phyloP scores from a whole-genome alignment of 1,140 invertebrate genomes.

The Tetramorium alpestre region DNA sequence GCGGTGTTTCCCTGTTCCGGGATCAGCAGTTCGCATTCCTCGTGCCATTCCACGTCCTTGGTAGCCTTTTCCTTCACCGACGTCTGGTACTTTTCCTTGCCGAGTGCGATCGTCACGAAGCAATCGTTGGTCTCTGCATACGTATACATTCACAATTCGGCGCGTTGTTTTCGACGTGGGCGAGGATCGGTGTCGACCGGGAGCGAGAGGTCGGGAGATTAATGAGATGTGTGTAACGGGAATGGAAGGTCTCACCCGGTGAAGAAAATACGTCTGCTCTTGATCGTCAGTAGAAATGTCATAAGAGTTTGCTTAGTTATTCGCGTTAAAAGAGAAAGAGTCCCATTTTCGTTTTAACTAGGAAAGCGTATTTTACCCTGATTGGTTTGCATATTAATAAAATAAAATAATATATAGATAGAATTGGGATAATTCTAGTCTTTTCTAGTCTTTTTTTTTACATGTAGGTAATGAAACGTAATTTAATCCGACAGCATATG shows the following conservation, averaged over 20 bases:
- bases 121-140: constrained; percentile 93
- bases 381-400: background rate
- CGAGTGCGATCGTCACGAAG: constrained; percentile 97
- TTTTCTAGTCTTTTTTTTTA: background rate
- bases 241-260: constrained; percentile 47
- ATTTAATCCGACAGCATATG: constrained; percentile 15
- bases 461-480: background rate
- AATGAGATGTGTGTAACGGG: constrained; percentile 44
- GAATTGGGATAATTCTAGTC: background rate
- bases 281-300: background rate
- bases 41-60: constrained; percentile 95
- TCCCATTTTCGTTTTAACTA: background rate
- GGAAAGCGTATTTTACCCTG: background rate
- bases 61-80: constrained; percentile 96
- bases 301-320: background rate
- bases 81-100: constrained; percentile 98
- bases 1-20: constrained; percentile 95
- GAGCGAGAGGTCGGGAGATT: constrained; percentile 59
- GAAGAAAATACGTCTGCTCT: constrained; percentile 10
- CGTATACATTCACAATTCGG: constrained; percentile 20
- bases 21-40: constrained; percentile 98
- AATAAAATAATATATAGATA: background rate
- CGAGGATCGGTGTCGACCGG: constrained; percentile 7
- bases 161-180: constrained; percentile 45
- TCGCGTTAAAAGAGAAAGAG: background rate